Base-by-base conservation (phyloP, 1,140 invertebrate genomes). In the Apis cerana region DNA sequence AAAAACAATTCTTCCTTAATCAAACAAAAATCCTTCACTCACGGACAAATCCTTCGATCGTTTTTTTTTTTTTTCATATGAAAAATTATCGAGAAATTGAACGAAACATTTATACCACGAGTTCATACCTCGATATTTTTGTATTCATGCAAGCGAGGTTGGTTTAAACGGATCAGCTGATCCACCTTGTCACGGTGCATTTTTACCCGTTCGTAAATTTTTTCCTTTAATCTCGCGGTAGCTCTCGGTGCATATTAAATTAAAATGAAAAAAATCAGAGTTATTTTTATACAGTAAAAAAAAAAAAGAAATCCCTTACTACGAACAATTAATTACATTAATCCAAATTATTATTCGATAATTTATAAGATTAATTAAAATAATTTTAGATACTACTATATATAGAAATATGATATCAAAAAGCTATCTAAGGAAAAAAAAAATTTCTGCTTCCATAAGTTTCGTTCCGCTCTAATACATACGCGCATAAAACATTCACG, bases 121-220 rank as follows among this genome's bases (percentile, higher is more conserved):
- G 0, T n/a, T 33, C 19, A 17, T n/a, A 33, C 5, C 33, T 43
- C 9, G 27, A 10, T 50, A 3, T 23, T 19, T 17, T n/a, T 10
- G 15, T 21, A 19, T 59, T 43, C 43, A 23, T 21, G n/a, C 7
- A 7, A 21, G 27, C n/a, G 23, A 11, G n/a, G 54, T 10, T 27
- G 33, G 56, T 8, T 72, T 65, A 67, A 75, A 74, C n/a, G 80
- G 80, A 75, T 81, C 71, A 81, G 72, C 80, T 75, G 80, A 58
- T 81, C 54, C 33, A 21, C 7, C 15, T 33, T 65, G 33, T 27
- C 71, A 17, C 48, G 17, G 48, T 13, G 0, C n/a, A 59, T 52
- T 72, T 23, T 80, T 15, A 19, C 2, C 21, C 21, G 4, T 10
- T 50, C 80, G 62, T 81, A 75, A 81, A 67, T 80, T 72, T 33